Base-by-base conservation (phyloP, 2,113 vertebrate genomes). In the Heterotis niloticus region DNA sequence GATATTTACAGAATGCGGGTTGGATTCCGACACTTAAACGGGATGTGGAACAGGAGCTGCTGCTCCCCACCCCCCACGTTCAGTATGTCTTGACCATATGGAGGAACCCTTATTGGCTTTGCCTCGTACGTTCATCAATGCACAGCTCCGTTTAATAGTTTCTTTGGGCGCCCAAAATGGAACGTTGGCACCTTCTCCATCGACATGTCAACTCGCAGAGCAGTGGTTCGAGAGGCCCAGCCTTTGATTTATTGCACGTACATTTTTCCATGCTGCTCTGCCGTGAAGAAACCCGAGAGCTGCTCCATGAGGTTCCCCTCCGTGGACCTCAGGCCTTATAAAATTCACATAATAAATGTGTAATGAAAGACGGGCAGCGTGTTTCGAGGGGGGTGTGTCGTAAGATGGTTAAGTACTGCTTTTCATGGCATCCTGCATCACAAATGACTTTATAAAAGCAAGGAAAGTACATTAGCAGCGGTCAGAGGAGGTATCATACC, bases 381-480 rank as follows among this genome's bases (percentile, higher is more conserved):
- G 54, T 56, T 23, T 52, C 17, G 13, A 26, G 23, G 12, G 44
- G 76, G 64, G 51, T 77, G 51, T 77, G 44, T 67, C 52, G 20
- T 26, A 62, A 23, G 68, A n/a, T 20, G 16, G 29, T 44, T 71
- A 10, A 29, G 68, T 12, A 16, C 20, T 65, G 75, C 62, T 66
- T 66, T 74, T 74, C 24, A 28, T 66, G 54, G 26, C 24, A 16
- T 44, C 59, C 60, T 52, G 24, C 18, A 34, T 65, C 51, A 44
- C 60, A 65, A 68, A 68, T 68, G 34, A 44, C 26, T 26, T 13
- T n/a, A 29, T 71, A 29, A 18, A 34, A 67, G 23, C 64, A 52
- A 56, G 64, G 23, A 51, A 64, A 64, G 64, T 76, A n/a, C 75
- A 65, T 76, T 24, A 76, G 60, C 20, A 14, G 12, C 64, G 76